Conservation (phyloP, 2,888 invertebrate species). For the Aphodius sticticus region DNA sequence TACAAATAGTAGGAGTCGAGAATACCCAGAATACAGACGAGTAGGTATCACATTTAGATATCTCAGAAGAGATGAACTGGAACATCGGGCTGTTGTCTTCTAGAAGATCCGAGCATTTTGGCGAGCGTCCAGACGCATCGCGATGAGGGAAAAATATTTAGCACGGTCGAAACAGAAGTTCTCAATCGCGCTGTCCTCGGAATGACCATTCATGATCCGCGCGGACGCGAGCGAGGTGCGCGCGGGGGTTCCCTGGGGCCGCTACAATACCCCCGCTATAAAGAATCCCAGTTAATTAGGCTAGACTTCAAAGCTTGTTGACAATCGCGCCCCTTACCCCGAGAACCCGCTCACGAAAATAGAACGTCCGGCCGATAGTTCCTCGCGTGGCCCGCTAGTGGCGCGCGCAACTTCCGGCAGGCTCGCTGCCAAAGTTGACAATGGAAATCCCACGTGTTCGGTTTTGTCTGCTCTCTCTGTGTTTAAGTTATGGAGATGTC, state of each 20-base stretch:
- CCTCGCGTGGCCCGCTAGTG: slow-evolving; percentile 44
- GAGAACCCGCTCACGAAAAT: background rate
- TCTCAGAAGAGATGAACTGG: slow-evolving; percentile 15
- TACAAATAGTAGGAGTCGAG: too few relatives aligned
- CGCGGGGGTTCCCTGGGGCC: slow-evolving; percentile 15
- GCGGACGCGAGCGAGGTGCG: too few relatives aligned
- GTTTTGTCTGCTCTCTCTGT: slow-evolving; percentile 18
- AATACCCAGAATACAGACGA: too few relatives aligned
- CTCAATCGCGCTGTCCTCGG: slow-evolving; percentile 39
- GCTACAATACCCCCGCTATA: slow-evolving; percentile 49
- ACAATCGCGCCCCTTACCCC: slow-evolving; percentile 53
- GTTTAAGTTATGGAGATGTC: slow-evolving; percentile 22
- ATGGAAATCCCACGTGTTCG: slow-evolving; percentile 53
- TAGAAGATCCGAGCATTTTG: slow-evolving; percentile 13
- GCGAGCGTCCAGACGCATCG: background rate
- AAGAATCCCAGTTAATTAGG: slow-evolving; percentile 56
- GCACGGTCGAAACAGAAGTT: slow-evolving; percentile 29
- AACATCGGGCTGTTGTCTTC: slow-evolving; percentile 14
- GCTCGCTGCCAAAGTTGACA: slow-evolving; percentile 59
- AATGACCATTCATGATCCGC: slow-evolving; percentile 45
- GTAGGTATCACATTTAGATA: background rate
- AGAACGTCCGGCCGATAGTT: slow-evolving; percentile 40
- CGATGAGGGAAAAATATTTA: slow-evolving; percentile 10
- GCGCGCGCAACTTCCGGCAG: slow-evolving; percentile 53
- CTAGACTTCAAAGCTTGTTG: slow-evolving; percentile 57